phyloP scores from a whole-genome alignment of 2,797 vertebrate species.

The Gobionotothen gibberifrons region DNA sequence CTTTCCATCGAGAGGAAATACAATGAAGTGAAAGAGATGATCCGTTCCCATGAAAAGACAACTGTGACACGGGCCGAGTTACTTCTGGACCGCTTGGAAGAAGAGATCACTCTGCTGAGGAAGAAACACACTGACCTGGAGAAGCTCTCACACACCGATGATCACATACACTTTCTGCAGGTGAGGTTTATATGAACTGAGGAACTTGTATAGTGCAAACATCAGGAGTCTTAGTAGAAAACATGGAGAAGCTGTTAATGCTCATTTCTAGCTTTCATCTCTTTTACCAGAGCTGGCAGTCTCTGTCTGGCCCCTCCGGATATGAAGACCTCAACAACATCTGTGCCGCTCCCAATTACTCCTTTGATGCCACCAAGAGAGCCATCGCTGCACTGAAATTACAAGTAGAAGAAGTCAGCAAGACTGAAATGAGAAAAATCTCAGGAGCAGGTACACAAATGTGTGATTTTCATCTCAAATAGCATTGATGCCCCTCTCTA shows the following conservation, averaged over 20 bases:
- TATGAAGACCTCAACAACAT: conserved; percentile 85
- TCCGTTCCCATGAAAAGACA: conserved; percentile 77
- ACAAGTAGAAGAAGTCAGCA: conserved; percentile 83
- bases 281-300: conserved; percentile 82
- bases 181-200: conserved; percentile 44
- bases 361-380: conserved; percentile 84
- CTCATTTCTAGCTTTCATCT: conserved; percentile 2
- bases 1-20: conserved; percentile 82
- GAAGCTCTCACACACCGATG: conserved; percentile 83
- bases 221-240: not conserved
- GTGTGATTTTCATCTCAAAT: not conserved
- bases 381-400: conserved; percentile 80
- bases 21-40: conserved; percentile 82
- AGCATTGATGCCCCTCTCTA: not conserved
- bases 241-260: not conserved
- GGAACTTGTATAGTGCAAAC: not conserved
- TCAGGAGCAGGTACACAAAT: conserved; percentile 75
- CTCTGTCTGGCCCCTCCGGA: conserved; percentile 84
- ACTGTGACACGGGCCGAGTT: conserved; percentile 71
- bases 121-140: conserved; percentile 81
- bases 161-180: conserved; percentile 87
- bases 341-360: conserved; percentile 76
- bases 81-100: conserved; percentile 84
- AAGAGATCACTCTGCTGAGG: conserved; percentile 86
- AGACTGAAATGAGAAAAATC: conserved; percentile 81